phyloP scores from a whole-genome alignment of 2,797 vertebrate genomes.

The Psittacula derbiana region DNA sequence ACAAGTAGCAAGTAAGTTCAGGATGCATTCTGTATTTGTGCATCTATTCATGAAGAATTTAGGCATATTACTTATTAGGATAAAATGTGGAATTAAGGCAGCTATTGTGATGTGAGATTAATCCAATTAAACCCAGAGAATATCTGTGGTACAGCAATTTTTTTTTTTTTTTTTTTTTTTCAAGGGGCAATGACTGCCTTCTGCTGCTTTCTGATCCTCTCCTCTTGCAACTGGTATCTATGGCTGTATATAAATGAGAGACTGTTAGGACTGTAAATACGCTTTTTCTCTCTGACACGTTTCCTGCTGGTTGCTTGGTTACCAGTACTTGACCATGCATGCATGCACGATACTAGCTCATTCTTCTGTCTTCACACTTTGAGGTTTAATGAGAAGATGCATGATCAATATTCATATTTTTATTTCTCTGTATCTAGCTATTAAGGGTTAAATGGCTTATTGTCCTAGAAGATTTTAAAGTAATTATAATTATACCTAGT shows the following conservation, averaged over 20 bases:
- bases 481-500: background rate
- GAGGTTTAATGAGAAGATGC: conserved; percentile 15
- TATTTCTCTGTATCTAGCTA: background rate
- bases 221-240: background rate
- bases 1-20: background rate
- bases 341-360: background rate
- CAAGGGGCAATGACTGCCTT: background rate
- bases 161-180: too few relatives aligned
- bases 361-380: conserved; percentile 39
- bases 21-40: background rate
- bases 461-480: background rate
- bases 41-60: background rate
- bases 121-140: background rate
- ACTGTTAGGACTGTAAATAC: conserved; percentile 52
- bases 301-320: conserved; percentile 69
- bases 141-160: background rate
- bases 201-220: background rate
- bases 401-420: background rate
- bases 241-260: conserved; percentile 36
- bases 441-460: conserved; percentile 10
- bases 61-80: background rate
- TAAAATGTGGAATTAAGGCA: background rate
- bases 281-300: conserved; percentile 35
- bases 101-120: background rate
- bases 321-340: conserved; percentile 40